Percentiles rank a stretch among this genome's conserved stretches.
Evolutionary conservation across 2,113 vertebrate species (phyloP).

Genomic region (Atlantisia rogersi): DNA sequence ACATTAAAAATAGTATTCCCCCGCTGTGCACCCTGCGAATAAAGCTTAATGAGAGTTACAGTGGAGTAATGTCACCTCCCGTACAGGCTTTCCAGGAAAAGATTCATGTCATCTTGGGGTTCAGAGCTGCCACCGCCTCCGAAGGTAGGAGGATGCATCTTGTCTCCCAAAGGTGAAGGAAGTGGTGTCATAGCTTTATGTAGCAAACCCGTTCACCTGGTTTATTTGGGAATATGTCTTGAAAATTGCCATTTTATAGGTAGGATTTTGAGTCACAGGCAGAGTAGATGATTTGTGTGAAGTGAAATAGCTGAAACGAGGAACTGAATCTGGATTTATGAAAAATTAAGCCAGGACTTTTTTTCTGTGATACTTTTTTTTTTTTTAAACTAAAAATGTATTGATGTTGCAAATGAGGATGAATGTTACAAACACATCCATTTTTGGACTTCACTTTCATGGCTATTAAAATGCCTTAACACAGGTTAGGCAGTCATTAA

Average conservation of each 20-base stretch:
- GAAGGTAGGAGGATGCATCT: not conserved
- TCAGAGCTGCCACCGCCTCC: not conserved
- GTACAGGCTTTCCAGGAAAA: not conserved
- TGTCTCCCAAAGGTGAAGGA: not conserved
- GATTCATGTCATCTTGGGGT: fast-evolving
- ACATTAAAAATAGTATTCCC: not conserved
- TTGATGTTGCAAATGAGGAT: not conserved
- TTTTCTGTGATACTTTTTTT: not conserved
- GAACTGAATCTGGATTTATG: not conserved
- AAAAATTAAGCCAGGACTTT: not conserved
- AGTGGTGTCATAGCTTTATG: not conserved
- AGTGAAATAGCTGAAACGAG: not conserved
- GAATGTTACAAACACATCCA: not conserved
- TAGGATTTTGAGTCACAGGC: not conserved
- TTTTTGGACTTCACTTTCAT: not conserved
- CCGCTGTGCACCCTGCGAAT: not conserved
- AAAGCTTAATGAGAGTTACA: not conserved
- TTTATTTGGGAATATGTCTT: not conserved
- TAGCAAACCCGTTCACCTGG: not conserved
- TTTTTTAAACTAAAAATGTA: not conserved
- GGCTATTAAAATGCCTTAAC: not conserved
- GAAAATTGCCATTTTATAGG: not conserved
- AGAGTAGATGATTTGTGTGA: not conserved
- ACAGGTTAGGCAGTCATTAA: not conserved
- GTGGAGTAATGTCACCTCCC: not conserved